These are phyloP conservation scores for Stictonetta naevosa DNA, from an alignment of 2,113 vertebrate species.

Conservation along the genomic window DNA sequence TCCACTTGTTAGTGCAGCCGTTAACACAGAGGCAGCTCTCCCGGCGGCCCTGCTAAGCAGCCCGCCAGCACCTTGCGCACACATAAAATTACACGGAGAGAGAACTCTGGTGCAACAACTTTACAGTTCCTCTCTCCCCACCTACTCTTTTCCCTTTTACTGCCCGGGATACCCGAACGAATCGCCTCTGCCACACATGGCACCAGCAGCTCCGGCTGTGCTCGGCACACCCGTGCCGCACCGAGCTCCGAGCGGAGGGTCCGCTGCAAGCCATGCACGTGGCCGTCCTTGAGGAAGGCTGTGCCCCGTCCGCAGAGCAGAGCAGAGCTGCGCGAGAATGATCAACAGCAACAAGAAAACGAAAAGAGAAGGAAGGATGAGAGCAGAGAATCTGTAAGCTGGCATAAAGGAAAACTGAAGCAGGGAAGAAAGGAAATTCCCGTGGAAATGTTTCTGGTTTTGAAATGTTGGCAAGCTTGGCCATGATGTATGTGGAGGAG, in stretches of 20 bases:
- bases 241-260: too few species aligned
- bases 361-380: not conserved
- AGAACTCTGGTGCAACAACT: not conserved
- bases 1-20: not conserved
- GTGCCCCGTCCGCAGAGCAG: not conserved
- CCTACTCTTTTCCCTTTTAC: not conserved
- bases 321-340: not conserved
- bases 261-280: fast-evolving
- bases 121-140: not conserved
- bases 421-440: not conserved
- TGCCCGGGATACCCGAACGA: not conserved
- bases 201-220: not conserved
- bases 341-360: not conserved
- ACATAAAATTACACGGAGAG: not conserved
- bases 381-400: not conserved
- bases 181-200: not conserved
- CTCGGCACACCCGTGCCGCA: fast-evolving
- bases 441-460: not conserved
- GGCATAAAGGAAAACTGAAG: not conserved
- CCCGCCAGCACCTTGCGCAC: not conserved
- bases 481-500: not conserved
- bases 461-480: not conserved
- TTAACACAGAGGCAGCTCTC: not conserved
- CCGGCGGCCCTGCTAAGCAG: not conserved
- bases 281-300: not conserved